Base-by-base conservation (phyloP, 2,888 invertebrate genomes). In the Melinaea menophilus region DNA sequence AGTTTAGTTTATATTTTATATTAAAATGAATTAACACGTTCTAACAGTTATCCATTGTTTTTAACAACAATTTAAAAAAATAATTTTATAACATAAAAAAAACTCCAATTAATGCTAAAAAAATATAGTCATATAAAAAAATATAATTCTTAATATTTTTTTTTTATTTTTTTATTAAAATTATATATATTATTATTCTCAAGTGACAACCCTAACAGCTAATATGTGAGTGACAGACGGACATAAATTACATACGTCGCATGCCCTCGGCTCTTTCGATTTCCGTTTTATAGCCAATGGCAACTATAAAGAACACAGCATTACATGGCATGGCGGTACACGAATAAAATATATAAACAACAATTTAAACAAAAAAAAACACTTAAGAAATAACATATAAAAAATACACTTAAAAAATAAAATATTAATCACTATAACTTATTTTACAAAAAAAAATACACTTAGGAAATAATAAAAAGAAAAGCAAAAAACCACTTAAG, bases 201-300 rank as follows among this genome's bases (percentile, higher is more conserved):
- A 2, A 31, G 58, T 70, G 81, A 0, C 82, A 86, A 64, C 88
- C 88, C 87, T 88, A 72, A 3, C 70, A 79, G 85, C 86, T 88
- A 88, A 88, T 88, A 88, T 88, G 88, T 88, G 77, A 88, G 84
- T 88, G 87, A 88, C 88, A 85, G 81, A 76, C 75, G 81, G 78
- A 77, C 86, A 82, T 88, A 88, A 86, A 86, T 86, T 82, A 84
- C 86, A 85, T 69, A 79, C 84, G 85, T 84, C 85, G 80, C 83
- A 78, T 76, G 76, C 79, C 75, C 70, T 62, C 56, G 73, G 75
- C 69, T 69, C 72, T 79, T 85, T 85, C 86, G 83, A 84, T 81
- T 81, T 80, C 76, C 73, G 79, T 74, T 74, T 75, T 75, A 75
- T 74, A 68, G 72, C 73, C 69, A 59, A 46, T 46, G 64, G 58